phyloP scores from a whole-genome alignment of 2,113 vertebrate genomes.

The Podocnemis expansa region DNA sequence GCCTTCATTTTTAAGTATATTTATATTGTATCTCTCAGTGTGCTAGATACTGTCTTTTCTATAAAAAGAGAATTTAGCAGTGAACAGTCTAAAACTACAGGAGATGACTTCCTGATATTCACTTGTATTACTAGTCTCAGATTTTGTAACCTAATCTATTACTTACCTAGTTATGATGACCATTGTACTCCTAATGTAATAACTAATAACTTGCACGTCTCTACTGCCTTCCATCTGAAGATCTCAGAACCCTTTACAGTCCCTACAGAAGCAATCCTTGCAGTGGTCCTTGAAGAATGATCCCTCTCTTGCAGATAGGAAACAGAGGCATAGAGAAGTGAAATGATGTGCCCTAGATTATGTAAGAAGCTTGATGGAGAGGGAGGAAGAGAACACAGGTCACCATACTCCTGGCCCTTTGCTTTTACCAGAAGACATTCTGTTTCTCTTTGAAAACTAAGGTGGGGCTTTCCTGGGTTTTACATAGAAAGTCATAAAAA shows the following conservation, averaged over 20 bases:
- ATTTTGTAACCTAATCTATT: slow-evolving; percentile 10
- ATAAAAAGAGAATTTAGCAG: slow-evolving; percentile 14
- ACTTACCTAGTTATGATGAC: too few relatives aligned
- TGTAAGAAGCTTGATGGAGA: slow-evolving; percentile 43
- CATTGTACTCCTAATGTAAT: too few relatives aligned
- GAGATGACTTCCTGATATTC: slow-evolving; percentile 50
- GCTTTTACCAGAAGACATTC: background rate
- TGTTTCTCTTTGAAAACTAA: slow-evolving; percentile 44
- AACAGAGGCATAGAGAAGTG: background rate
- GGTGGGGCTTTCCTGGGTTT: slow-evolving; percentile 29
- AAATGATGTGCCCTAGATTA: too few relatives aligned
- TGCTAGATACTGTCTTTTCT: background rate
- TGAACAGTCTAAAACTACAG: slow-evolving; percentile 31
- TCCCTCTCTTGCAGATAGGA: background rate
- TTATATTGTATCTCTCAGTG: accelerated
- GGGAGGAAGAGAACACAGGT: slow-evolving; percentile 27
- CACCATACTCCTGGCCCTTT: slow-evolving; percentile 44
- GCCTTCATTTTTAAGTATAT: background rate
- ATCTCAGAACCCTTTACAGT: background rate
- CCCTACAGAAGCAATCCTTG: accelerated
- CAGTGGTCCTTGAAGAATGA: accelerated
- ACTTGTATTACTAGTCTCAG: background rate
- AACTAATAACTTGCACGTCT: slow-evolving; percentile 15
- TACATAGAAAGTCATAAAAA: slow-evolving; percentile 12
- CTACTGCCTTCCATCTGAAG: background rate